These are phyloP conservation scores for Apostichopus japonicus DNA, from an alignment of 35 echinoderm and acorn worm species.

Conservation along the genomic window DNA sequence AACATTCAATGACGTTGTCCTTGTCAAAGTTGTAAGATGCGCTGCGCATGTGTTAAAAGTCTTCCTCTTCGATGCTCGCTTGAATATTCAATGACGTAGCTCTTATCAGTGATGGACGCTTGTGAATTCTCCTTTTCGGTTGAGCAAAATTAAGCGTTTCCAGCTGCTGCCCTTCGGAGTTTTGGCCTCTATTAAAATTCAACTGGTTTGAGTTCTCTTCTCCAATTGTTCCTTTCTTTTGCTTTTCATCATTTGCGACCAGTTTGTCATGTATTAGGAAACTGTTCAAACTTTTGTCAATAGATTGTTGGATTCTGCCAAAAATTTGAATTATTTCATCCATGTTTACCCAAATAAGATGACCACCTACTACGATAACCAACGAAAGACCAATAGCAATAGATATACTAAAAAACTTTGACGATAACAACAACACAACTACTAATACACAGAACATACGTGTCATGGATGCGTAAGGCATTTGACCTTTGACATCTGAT, in stretches of 20 bases:
- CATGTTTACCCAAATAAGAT: neutral
- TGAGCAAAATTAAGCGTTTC: neutral
- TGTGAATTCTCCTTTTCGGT: neutral
- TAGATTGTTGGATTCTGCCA: neutral
- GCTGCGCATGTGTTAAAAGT: neutral
- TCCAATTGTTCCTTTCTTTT: neutral
- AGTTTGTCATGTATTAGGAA: no score
- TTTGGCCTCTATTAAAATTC: neutral
- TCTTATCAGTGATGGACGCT: neutral
- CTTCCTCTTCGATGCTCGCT: constrained; percentile 33
- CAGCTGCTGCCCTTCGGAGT: neutral
- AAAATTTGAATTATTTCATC: neutral
- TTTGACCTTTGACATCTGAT: neutral
- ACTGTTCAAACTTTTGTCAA: no score
- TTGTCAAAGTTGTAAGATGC: no score
- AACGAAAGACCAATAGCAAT: neutral
- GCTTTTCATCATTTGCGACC: neutral
- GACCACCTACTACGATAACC: neutral
- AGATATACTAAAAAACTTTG: neutral
- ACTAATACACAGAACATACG: neutral
- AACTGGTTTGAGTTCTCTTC: neutral
- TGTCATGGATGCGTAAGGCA: neutral
- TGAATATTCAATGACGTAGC: constrained; percentile 11
- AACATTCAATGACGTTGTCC: no score
- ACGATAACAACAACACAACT: neutral